Evolutionary conservation across 2,113 vertebrate genomes (phyloP).

Genomic region (Epinephelus moara): DNA sequence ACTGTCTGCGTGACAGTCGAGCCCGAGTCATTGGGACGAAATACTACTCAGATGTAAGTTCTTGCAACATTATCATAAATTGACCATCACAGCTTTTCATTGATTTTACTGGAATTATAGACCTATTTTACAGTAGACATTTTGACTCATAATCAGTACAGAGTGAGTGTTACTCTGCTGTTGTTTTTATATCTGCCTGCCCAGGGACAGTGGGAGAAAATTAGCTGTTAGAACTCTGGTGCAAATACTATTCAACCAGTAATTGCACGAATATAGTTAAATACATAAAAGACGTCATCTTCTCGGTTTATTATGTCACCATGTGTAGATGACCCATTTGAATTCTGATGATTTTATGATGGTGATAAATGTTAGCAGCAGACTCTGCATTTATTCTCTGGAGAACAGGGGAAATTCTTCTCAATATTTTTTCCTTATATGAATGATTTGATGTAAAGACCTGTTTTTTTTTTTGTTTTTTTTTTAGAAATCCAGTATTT

Average conservation of each 20-base stretch:
- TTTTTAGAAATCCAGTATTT: constrained; percentile 93
- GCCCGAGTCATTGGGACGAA: constrained; percentile 91
- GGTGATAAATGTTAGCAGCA: not conserved
- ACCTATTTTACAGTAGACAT: not conserved
- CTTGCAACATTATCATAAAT: not conserved
- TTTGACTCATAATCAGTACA: not conserved
- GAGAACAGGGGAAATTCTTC: not conserved
- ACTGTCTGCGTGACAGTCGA: constrained; percentile 89
- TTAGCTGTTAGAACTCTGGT: too few species aligned
- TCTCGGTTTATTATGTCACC: not conserved
- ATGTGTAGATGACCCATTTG: not conserved
- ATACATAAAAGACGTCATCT: not conserved
- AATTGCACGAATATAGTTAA: not conserved
- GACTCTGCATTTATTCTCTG: not conserved
- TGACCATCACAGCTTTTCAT: not conserved
- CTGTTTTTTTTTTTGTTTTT: not conserved
- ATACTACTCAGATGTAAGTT: constrained; percentile 95
- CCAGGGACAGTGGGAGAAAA: too few species aligned
- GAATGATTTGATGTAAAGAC: not conserved
- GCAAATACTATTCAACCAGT: not conserved
- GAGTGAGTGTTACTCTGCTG: too few species aligned
- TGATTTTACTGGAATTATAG: not conserved
- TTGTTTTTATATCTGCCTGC: too few species aligned
- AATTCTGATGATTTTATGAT: not conserved
- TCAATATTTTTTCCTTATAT: not conserved